Evolutionary conservation across 1,140 invertebrate genomes (phyloP).

Genomic region (Druon quercuslanigerum): DNA sequence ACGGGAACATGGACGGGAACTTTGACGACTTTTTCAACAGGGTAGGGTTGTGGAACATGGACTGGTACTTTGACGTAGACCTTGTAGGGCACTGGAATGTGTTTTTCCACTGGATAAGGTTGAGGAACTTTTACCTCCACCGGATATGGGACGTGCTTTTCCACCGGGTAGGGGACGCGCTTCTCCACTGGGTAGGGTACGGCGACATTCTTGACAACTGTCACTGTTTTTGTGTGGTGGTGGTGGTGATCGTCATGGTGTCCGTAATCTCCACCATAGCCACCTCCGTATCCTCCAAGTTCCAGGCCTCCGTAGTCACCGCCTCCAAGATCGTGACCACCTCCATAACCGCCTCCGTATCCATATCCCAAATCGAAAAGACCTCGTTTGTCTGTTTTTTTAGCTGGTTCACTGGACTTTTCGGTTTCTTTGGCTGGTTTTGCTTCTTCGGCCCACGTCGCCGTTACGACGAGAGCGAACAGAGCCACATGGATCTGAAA

Average conservation of each 20-base stretch:
- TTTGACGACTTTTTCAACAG: conserved; percentile 81
- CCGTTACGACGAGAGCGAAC: conserved; percentile 82
- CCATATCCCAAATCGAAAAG: conserved; percentile 78
- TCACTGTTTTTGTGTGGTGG: conserved; percentile 81
- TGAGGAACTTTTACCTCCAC: conserved; percentile 55
- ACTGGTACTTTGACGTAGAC: conserved; percentile 78
- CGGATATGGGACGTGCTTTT: conserved; percentile 76
- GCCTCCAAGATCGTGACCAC: conserved; percentile 76
- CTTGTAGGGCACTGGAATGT: conserved; percentile 76
- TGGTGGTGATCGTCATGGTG: conserved; percentile 59
- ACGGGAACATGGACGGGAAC: conserved; percentile 75
- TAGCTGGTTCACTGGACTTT: conserved; percentile 79
- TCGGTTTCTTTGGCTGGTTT: conserved; percentile 74
- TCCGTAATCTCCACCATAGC: conserved; percentile 61
- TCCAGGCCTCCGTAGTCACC: conserved; percentile 64
- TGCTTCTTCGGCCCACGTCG: conserved; percentile 79
- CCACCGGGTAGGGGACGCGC: conserved; percentile 80
- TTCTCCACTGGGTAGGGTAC: conserved; percentile 82
- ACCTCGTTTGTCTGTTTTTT: conserved; percentile 83
- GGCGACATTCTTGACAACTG: conserved; percentile 82
- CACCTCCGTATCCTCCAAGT: conserved; percentile 47
- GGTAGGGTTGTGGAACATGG: conserved; percentile 83
- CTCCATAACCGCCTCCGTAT: conserved; percentile 78
- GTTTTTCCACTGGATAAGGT: conserved; percentile 76
- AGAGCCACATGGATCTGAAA: conserved; percentile 82